phyloP scores from a whole-genome alignment of 1,140 invertebrate genomes.

The Drosophila kanapiae region DNA sequence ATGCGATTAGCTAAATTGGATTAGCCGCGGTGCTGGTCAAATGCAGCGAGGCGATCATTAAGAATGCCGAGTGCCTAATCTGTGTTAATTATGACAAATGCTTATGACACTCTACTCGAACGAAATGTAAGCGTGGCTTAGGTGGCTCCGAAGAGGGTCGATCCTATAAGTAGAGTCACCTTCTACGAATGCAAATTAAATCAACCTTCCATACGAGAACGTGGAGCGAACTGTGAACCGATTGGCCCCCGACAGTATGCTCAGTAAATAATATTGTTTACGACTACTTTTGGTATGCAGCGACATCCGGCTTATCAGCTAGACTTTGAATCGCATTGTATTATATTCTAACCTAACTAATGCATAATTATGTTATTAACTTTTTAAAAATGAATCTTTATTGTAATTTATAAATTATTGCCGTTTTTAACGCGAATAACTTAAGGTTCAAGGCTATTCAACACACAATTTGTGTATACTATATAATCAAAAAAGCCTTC shows the following conservation, averaged over 20 bases:
- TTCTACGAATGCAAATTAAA: constrained; percentile 1
- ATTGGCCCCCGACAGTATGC: constrained; percentile 23
- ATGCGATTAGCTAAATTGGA: constrained; percentile 52
- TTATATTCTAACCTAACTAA: background rate
- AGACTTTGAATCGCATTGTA: background rate
- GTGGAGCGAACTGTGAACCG: too few relatives aligned
- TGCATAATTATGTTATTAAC: background rate
- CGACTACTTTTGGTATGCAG: background rate
- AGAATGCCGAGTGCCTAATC: constrained; percentile 45
- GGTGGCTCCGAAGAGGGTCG: constrained; percentile 5
- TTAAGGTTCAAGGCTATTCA: too few relatives aligned
- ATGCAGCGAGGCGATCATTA: constrained; percentile 22
- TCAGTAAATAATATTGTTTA: constrained; percentile 21
- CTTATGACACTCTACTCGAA: constrained; percentile 22
- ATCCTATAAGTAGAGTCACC: constrained; percentile 1
- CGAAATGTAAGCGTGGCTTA: background rate
- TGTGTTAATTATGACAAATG: constrained; percentile 59
- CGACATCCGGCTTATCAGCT: constrained; percentile 15
- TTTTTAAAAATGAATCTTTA: too few relatives aligned
- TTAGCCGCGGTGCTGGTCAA: constrained; percentile 20
- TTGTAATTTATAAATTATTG: background rate
- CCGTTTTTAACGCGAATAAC: too few relatives aligned
- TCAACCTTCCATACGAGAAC: constrained; percentile 9
- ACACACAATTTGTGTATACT: too few relatives aligned
- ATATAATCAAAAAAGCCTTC: too few relatives aligned